These are phyloP conservation scores for Bos taurus DNA, from an alignment of 2,113 vertebrate genomes.

Conservation along the genomic window ARS-UCD2.0 NC_037328.1:95321001-95321500, in stretches of 20 bases:
- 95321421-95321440: background rate
- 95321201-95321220: background rate
- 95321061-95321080: background rate
- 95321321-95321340: background rate
- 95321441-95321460: background rate
- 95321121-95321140: background rate
- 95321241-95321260: background rate
- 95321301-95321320: rapidly evolving
- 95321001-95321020: background rate
- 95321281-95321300: background rate
- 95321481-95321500: background rate
- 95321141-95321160: background rate
- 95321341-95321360: background rate
- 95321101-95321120: background rate
- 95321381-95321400: background rate
- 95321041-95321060: background rate
- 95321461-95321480: background rate
- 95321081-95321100: background rate
- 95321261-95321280: background rate
- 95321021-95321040: background rate
- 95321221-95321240: background rate
- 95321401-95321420: background rate
- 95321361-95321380: background rate
- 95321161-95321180: background rate
- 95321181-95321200: background rate